These are phyloP conservation scores for Enoplolaimus lenunculus DNA, from an alignment of 2,888 invertebrate species.

Conservation along the genomic window DNA sequence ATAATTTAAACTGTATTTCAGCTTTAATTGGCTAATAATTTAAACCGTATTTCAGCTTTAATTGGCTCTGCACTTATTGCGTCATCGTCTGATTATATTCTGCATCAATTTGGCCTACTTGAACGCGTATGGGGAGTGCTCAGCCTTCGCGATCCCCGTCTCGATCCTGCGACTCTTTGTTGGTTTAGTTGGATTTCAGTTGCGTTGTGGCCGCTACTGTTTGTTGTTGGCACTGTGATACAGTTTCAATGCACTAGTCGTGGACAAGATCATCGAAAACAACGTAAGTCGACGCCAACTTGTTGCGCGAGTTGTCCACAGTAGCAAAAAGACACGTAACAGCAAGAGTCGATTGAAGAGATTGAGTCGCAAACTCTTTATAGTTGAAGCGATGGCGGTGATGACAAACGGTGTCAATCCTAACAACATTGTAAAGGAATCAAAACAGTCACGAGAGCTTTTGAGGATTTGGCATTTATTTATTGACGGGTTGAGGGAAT, in stretches of 20 bases:
- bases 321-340: too few species aligned
- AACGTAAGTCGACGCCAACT: conserved; percentile 33
- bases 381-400: too few species aligned
- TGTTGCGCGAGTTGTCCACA: too few species aligned
- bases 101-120: conserved; percentile 56
- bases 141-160: conserved; percentile 36
- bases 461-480: too few species aligned
- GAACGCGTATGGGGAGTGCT: conserved; percentile 57
- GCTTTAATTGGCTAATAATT: too few species aligned
- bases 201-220: conserved; percentile 58
- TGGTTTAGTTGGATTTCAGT: conserved; percentile 60
- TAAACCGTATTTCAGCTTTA: conserved; percentile 42
- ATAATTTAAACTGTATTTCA: too few species aligned
- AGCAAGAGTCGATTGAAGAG: too few species aligned
- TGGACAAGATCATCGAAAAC: conserved; percentile 45
- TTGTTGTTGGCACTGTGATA: conserved; percentile 54
- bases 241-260: conserved; percentile 58
- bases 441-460: too few species aligned
- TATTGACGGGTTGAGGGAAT: too few species aligned
- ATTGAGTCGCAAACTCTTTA: too few species aligned
- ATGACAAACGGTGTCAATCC: too few species aligned
- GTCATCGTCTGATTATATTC: conserved; percentile 58
- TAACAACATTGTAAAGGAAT: too few species aligned
- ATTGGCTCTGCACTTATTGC: conserved; percentile 61
- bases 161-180: conserved; percentile 48